Evolutionary conservation across 2,888 invertebrate species (phyloP), one percentile per base, ranked within the genome.

Genomic region (Griposia aprilina): DNA sequence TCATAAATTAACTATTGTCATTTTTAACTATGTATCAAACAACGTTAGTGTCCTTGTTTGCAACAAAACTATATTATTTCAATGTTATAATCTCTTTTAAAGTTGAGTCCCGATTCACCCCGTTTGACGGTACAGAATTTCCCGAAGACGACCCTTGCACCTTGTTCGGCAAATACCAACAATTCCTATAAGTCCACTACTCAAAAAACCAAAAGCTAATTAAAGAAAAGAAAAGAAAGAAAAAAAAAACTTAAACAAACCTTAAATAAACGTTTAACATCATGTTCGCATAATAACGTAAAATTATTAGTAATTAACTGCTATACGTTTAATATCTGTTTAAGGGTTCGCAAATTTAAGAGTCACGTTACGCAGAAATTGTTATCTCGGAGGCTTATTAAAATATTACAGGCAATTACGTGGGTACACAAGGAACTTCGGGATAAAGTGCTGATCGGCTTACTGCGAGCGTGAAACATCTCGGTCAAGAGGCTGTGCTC

Each of bases 401-500:
- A 85, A 87, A 85, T 84, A 85, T 87, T 84, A 85, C 67, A 84
- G 71, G 66, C 81, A 85, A 85, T 83, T 85, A 85, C 74, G 73
- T 59, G 69, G 77, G 84, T 72, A 78, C 62, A 75, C 67, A 76
- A 70, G 70, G 68, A 83, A 78, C 50, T 73, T 69, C 23, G 55
- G 63, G 55, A 74, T 86, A 83, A 83, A 83, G 70, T 78, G 79
- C 75, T 82, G 86, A 82, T 84, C 73, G 78, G 78, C 70, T 82
- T 79, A 79, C 84, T 59, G 80, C 52, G 78, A 74, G 71, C 83
- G 67, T 74, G 78, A 74, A 76, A 86, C 85, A 84, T 78, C 62
- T 79, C 79, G 87, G 82, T 85, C 86, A 86, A 86, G 86, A 67
- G 82, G 76, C 45, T 20, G 59, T 66, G 69, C 76, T 81, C 50